These are phyloP conservation scores for Maconellicoccus hirsutus DNA, from an alignment of 1,140 invertebrate genomes.

Conservation along the genomic window DNA sequence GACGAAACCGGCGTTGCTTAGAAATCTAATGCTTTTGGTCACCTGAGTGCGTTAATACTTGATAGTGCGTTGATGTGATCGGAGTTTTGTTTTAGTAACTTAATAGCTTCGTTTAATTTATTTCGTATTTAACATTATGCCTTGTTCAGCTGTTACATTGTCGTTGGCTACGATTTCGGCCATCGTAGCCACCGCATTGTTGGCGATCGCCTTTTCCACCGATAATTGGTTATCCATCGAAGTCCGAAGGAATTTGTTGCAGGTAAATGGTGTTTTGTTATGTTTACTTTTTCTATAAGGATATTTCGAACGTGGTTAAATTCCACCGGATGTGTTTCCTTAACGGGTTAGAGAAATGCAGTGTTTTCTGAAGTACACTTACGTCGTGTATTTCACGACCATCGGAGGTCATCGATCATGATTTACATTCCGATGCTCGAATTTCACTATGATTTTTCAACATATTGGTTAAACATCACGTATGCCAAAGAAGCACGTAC, in stretches of 20 bases:
- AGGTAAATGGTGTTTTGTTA: slow-evolving; percentile 45
- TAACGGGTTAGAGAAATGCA: no score
- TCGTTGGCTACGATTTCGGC: slow-evolving; percentile 87
- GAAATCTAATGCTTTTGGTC: neutral
- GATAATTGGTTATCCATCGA: slow-evolving; percentile 90
- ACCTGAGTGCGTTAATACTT: neutral
- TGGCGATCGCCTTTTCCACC: slow-evolving; percentile 86
- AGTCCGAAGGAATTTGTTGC: slow-evolving; percentile 72
- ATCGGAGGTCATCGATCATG: no score
- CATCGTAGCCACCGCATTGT: slow-evolving; percentile 77
- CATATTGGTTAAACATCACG: no score
- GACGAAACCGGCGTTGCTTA: neutral
- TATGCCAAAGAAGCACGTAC: no score
- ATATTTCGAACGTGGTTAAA: no score
- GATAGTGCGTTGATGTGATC: neutral
- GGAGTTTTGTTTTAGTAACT: neutral
- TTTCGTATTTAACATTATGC: slow-evolving; percentile 50
- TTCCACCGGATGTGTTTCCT: no score
- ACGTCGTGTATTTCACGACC: no score
- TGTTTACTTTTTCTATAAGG: no score
- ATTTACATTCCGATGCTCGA: no score
- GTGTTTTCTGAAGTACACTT: no score
- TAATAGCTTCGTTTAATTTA: no score
- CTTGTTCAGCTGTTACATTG: slow-evolving; percentile 85
- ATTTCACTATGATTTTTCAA: no score